phyloP scores from a whole-genome alignment of 2,888 invertebrate genomes.

The Dicyrtomina minuta region DNA sequence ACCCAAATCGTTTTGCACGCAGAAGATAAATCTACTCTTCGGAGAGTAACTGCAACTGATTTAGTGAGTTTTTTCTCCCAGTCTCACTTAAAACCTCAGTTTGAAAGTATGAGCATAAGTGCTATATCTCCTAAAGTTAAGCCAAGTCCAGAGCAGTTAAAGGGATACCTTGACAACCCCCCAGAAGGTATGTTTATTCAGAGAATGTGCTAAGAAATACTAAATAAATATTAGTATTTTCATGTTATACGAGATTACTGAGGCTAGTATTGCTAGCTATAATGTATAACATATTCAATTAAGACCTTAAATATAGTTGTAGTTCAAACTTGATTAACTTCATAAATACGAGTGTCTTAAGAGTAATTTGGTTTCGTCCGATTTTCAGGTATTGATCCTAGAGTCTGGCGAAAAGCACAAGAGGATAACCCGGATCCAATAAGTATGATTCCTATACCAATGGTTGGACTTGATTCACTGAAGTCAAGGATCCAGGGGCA shows the following conservation, averaged over 20 bases:
- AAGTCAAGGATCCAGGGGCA: constrained; percentile 75
- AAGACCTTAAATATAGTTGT: constrained; percentile 15
- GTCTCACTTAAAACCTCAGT: constrained; percentile 69
- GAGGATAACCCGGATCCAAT: constrained; percentile 90
- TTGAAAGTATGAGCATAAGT: constrained; percentile 71
- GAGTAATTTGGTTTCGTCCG: too few relatives aligned
- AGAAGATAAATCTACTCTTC: constrained; percentile 56
- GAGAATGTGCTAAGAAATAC: too few relatives aligned
- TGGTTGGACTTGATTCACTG: constrained; percentile 78
- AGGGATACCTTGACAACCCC: constrained; percentile 86
- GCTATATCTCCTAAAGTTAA: constrained; percentile 72
- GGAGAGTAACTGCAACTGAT: constrained; percentile 73
- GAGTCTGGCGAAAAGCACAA: constrained; percentile 95
- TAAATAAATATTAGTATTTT: too few relatives aligned
- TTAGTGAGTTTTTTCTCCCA: constrained; percentile 68
- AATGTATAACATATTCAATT: constrained; percentile 37
- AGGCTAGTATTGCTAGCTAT: neutral
- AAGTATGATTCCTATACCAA: constrained; percentile 87
- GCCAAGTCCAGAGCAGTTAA: constrained; percentile 75
- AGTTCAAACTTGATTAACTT: too few relatives aligned
- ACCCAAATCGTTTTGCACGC: constrained; percentile 75
- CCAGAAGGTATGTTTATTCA: constrained; percentile 70
- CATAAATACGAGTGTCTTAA: too few relatives aligned
- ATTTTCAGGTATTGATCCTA: constrained; percentile 80
- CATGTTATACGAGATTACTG: too few relatives aligned